Conservation (phyloP, 2,113 vertebrate genomes). For the Catharus minimus region DNA sequence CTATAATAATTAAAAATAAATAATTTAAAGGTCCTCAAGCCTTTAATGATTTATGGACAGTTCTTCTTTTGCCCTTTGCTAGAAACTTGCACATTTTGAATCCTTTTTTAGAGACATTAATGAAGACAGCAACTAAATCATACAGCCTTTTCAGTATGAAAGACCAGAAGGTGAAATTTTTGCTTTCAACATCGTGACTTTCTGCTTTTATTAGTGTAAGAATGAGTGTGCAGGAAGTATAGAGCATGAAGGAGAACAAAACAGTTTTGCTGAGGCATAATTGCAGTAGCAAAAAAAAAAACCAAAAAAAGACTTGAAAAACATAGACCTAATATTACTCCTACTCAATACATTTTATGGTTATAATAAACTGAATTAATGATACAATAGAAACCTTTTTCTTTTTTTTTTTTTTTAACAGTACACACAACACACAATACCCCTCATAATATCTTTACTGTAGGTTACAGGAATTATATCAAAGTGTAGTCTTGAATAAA, state of each 20-base stretch:
- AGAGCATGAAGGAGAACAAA: neutral
- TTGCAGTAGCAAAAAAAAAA: neutral
- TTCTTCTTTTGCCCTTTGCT: conserved; percentile 18
- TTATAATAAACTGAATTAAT: conserved; percentile 56
- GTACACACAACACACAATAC: neutral
- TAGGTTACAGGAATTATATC: neutral
- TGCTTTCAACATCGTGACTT: neutral
- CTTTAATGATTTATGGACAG: conserved; percentile 25
- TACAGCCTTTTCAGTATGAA: neutral
- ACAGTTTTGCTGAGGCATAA: conserved; percentile 5
- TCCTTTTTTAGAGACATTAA: neutral
- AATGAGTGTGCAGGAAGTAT: neutral
- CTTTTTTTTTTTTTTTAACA: neutral
- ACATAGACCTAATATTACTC: neutral
- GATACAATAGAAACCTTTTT: conserved; percentile 18
- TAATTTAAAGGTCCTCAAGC: conserved; percentile 40
- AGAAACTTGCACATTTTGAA: neutral
- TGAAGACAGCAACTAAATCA: conserved; percentile 21
- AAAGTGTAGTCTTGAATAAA: neutral
- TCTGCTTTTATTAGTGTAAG: neutral
- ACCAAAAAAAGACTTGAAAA: neutral
- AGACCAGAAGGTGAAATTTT: conserved; percentile 13
- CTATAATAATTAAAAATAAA: conserved; percentile 58
- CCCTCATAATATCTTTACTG: neutral
- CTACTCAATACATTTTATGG: conserved; percentile 20